These are phyloP conservation scores for Octodon degus DNA, from an alignment of 2,113 vertebrate genomes.

Conservation along the genomic window DNA sequence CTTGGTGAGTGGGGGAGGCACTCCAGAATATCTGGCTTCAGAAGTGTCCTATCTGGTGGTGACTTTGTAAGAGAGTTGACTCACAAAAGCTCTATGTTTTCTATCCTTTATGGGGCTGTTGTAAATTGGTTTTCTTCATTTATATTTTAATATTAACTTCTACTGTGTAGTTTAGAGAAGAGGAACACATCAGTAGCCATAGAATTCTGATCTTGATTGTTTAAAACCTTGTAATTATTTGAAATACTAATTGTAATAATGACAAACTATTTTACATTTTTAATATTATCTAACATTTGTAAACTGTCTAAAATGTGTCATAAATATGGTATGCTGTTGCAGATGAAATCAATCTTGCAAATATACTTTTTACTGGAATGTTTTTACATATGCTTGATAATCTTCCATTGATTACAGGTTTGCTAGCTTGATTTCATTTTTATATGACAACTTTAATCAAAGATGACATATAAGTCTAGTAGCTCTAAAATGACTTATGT, in stretches of 20 bases:
- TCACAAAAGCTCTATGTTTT: background rate
- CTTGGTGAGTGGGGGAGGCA: background rate
- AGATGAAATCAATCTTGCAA: background rate
- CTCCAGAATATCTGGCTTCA: background rate
- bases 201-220: background rate
- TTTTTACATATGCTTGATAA: slow-evolving; percentile 6
- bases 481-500: background rate
- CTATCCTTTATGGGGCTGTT: background rate
- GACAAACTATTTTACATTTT: background rate
- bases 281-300: background rate
- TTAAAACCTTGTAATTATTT: background rate
- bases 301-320: background rate
- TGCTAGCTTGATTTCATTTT: background rate
- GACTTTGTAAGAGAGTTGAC: background rate
- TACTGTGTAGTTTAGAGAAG: background rate
- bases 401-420: slow-evolving; percentile 3
- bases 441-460: background rate
- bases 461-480: background rate
- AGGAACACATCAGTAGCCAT: background rate
- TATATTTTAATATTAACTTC: background rate
- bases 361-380: background rate
- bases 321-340: background rate
- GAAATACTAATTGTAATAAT: background rate
- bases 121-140: background rate
- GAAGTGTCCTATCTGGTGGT: background rate